Evolutionary conservation across 2,113 vertebrate genomes (phyloP), one percentile per base, ranked within the genome.

Genomic region (Stigmatopora nigra): DNA sequence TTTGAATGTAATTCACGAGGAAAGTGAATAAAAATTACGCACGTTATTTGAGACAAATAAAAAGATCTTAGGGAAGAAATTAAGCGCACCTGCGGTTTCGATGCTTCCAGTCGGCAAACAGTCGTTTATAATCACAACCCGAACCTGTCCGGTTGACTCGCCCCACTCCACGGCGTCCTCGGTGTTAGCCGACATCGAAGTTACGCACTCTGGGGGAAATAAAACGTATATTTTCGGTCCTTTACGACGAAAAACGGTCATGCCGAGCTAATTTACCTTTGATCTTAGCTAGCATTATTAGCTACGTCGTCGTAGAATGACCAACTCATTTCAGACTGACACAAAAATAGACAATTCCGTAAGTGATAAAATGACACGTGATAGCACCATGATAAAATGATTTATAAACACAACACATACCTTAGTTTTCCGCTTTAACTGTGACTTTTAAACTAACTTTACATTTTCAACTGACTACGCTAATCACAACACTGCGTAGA

Each of bases 141-240:
- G 84, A 1, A 87, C 82, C 64, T 85, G 84, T 48, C 82, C 85
- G 12, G 76, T 75, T 6, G 83, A 71, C 17, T 86, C 88, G 0
- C 82, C 78, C 86, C 83, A 88, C 71, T 83, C 78, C 68, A 82
- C 73, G 0, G 51, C 55, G 61, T n/a, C 25, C 25, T 31, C 51
- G 19, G 61, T 65, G 59, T 85, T 44, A 7, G 12, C 14, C 59
- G 59, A 61, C 59, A 61, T 61, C 12, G n/a, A 38, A 8, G 8
- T 13, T 5, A 13, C 25, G 13, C 25, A n/a, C 31, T 59, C 57
- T 38, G 35, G 19, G 14, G n/a, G 14, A 45, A 45, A 22, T 10
- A 17, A 35, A 19, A 1, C 12, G 16, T 19, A 6, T 14, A 6
- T 11, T 60, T 41, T 55, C 2, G 0, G 16, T 2, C 20, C 17